Percentiles rank a stretch among this genome's conserved stretches.
Conservation (phyloP, 2,113 vertebrate species). For the Anser brachyrhynchus region DNA sequence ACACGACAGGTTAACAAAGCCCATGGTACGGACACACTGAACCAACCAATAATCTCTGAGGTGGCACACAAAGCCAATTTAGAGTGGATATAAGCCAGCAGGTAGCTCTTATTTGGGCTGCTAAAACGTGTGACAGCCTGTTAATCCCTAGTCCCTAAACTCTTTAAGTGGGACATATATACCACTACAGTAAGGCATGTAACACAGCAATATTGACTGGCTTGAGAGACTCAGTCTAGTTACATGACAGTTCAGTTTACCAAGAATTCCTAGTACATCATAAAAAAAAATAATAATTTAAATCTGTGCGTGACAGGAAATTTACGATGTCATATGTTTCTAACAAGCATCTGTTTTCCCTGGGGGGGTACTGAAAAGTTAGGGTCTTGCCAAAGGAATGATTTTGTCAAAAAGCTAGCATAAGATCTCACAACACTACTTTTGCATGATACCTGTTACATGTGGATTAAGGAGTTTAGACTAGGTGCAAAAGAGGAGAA, state of each 20-base stretch:
- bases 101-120: neutral
- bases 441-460: neutral
- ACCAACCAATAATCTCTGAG: neutral
- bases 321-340: neutral
- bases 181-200: neutral
- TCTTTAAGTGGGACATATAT: neutral
- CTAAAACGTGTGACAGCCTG: neutral
- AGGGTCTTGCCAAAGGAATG: neutral
- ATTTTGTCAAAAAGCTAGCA: neutral
- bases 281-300: neutral
- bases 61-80: neutral
- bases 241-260: neutral
- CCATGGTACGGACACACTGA: neutral
- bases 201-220: neutral
- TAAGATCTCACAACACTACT: neutral
- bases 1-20: neutral
- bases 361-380: neutral
- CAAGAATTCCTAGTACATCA: neutral
- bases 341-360: neutral
- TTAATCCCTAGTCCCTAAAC: neutral
- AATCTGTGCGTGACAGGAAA: neutral
- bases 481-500: neutral
- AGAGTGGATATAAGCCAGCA: neutral
- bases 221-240: neutral
- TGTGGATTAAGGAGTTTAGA: neutral